Base-by-base conservation (phyloP, 2,888 invertebrate genomes). In the Hirtodrosophila confusa region DNA sequence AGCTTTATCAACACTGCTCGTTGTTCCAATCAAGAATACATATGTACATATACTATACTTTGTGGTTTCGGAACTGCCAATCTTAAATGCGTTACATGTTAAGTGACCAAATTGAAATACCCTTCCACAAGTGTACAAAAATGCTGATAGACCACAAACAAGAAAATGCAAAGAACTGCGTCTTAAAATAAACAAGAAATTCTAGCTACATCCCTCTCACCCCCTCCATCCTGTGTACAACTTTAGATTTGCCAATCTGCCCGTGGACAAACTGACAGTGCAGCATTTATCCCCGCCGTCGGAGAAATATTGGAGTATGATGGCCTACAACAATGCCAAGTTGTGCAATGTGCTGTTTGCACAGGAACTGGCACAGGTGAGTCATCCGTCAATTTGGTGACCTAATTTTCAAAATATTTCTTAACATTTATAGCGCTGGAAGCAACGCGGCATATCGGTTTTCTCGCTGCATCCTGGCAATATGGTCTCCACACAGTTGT, bases 391-490 rank as follows among this genome's bases (percentile, higher is more conserved):
- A 24, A 33, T 36, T 56, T 10, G 3, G 12, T 71, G 53, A 70
- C 67, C 67, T n/a, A 60, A 51, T 75, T 69, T 29, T 1, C 11
- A 23, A 10, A 31, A 17, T 54, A 6, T 51, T 36, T 48, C 6
- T 53, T 5, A 27, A 27, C 31, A 8, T 31, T 51, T 63, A 7
- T 44, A 91, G 89, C 93, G 94, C 77, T 95, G 96, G 94, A 94
- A 94, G 67, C 88, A 91, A 7, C 93, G 94, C 78, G 94, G 94
- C 0, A 94, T 97, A 47, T 93, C 93, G 24, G 95, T 96, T 1
- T 97, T 96, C 89, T 94, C 95, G 2, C 91, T 97, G 6, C 98
- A 98, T 92, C 98, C 98, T 2, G 98, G 98, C 3, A 98, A 98
- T 90, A 94, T 99, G 95, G 96, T 99, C 10, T 95, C 93, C 63